Conservation (phyloP, 2,113 vertebrate genomes). For the Piliocolobus tephrosceles region DNA sequence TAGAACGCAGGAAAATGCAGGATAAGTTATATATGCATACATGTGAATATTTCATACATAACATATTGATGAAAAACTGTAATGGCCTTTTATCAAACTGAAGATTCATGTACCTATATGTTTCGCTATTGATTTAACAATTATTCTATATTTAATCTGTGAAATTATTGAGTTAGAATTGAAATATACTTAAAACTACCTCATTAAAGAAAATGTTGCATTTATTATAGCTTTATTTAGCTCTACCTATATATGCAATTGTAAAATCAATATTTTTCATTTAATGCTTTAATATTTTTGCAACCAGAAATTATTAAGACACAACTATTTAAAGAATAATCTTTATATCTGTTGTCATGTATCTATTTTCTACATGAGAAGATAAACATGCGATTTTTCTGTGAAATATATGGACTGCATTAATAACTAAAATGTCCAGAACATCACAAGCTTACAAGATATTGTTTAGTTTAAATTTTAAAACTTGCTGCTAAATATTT, state of each 20-base stretch:
- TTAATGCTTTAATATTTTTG: neutral
- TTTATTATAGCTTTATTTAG: neutral
- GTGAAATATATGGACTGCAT: neutral
- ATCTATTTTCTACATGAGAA: neutral
- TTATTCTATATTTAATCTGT: neutral
- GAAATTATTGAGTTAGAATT: neutral
- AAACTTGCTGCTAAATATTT: neutral
- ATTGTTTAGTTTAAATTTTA: neutral
- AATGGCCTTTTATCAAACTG: neutral
- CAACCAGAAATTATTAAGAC: neutral
- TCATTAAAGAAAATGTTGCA: neutral
- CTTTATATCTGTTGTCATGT: neutral
- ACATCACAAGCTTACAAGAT: neutral
- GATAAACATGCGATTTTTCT: neutral
- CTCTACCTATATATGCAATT: neutral
- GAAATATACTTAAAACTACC: neutral
- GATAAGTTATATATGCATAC: neutral
- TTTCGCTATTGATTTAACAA: neutral
- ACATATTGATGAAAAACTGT: neutral
- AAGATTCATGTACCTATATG: neutral
- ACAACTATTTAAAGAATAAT: neutral
- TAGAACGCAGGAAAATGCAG: conserved; percentile 46
- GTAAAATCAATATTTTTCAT: neutral
- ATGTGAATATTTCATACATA: neutral
- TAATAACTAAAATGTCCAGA: neutral